Evolutionary conservation across 2,113 vertebrate species (phyloP).

Genomic region (Oreochromis spilurus): DNA sequence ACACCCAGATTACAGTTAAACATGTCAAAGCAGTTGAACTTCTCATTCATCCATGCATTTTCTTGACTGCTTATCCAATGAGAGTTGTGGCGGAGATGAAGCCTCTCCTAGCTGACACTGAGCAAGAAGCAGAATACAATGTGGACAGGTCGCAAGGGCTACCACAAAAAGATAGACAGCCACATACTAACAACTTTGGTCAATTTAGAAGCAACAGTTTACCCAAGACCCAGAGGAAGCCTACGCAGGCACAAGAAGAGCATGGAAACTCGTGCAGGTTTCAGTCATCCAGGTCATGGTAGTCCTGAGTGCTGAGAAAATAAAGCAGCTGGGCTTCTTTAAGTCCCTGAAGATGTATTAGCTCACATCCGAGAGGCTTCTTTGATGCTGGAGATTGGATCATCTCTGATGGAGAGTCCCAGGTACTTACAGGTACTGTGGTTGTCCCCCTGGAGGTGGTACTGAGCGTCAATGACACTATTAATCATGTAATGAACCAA

Average conservation of each 20-base stretch:
- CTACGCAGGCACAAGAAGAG: not conserved
- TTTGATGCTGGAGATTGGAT: not conserved
- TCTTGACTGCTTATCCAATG: not conserved
- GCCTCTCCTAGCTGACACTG: not conserved
- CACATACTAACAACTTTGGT: not conserved
- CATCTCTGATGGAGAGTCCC: not conserved
- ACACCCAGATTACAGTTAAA: not conserved
- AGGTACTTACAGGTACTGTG: not conserved
- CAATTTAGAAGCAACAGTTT: not conserved
- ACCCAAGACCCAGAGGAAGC: not conserved
- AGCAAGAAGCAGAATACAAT: not conserved
- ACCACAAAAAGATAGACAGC: not conserved
- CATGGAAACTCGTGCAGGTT: not conserved
- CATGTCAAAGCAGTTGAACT: not conserved
- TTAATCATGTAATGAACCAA: not conserved
- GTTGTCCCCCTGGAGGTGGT: not conserved
- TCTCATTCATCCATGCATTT: not conserved
- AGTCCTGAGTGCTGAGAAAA: not conserved
- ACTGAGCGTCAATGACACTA: fast-evolving
- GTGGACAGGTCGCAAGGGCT: not conserved
- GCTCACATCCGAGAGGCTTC: not conserved
- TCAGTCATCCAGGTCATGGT: not conserved
- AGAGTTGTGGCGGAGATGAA: not conserved
- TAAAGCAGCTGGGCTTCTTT: not conserved
- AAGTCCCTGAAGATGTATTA: not conserved